Evolutionary conservation across 2,797 vertebrate genomes (phyloP).

Genomic region (Hydrocynus forskahlii): DNA sequence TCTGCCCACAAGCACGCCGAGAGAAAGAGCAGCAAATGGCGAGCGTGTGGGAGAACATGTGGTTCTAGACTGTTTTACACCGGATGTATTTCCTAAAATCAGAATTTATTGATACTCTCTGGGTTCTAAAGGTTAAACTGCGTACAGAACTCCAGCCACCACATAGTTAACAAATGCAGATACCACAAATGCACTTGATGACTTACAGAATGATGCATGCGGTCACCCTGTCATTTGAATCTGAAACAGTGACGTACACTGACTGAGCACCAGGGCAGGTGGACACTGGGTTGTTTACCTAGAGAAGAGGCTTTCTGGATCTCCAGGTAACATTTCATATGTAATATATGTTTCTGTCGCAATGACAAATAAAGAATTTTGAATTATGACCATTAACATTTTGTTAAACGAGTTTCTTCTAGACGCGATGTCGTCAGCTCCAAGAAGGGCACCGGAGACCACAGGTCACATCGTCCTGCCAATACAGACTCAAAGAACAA

Average conservation of each 20-base stretch:
- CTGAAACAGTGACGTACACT: neutral
- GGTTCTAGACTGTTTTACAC: too few relatives aligned
- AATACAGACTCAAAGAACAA: neutral
- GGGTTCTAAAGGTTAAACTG: neutral
- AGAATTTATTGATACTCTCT: too few relatives aligned
- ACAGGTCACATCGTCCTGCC: neutral
- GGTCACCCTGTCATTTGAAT: too few relatives aligned
- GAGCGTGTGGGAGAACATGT: too few relatives aligned
- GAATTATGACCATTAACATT: conserved; percentile 59
- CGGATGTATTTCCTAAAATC: too few relatives aligned
- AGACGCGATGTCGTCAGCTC: neutral
- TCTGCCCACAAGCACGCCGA: too few relatives aligned
- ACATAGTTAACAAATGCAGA: neutral
- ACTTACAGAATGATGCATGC: too few relatives aligned
- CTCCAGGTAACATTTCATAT: conserved; percentile 61
- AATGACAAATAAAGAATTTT: conserved; percentile 63
- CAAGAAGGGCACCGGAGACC: neutral
- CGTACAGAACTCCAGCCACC: neutral
- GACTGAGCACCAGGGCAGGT: neutral
- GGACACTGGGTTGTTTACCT: neutral
- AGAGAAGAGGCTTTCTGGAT: conserved; percentile 1
- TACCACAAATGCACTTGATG: neutral
- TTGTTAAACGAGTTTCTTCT: conserved; percentile 49
- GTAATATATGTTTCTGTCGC: conserved; percentile 66
- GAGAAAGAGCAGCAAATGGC: too few relatives aligned